Conservation (phyloP, 2,888 invertebrate genomes). For the Chelonus formosanus region DNA sequence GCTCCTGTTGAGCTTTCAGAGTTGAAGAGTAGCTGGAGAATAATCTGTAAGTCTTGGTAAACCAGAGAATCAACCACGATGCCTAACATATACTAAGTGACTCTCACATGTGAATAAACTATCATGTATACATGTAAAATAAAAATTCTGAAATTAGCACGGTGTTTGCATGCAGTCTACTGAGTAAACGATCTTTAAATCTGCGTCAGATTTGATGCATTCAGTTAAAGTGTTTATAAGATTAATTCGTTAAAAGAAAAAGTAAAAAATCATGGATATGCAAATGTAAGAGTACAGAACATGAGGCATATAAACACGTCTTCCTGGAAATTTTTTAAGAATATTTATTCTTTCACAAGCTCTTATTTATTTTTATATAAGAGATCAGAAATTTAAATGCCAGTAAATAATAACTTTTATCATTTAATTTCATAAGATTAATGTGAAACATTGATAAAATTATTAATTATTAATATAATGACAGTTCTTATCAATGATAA, state of each 20-base stretch:
- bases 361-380: too few species aligned
- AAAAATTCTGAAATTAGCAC: constrained; percentile 12
- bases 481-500: too few species aligned
- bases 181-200: constrained; percentile 23
- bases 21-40: too few species aligned
- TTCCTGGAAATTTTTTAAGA: constrained; percentile 3
- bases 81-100: too few species aligned
- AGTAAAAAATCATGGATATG: constrained; percentile 10
- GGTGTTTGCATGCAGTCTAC: neutral
- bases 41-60: too few species aligned
- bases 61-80: too few species aligned
- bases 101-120: too few species aligned
- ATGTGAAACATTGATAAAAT: too few species aligned
- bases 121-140: neutral
- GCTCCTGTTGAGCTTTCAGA: neutral
- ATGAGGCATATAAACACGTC: constrained; percentile 11
- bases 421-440: too few species aligned
- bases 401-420: too few species aligned
- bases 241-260: constrained; percentile 15
- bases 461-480: too few species aligned
- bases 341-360: neutral
- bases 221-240: constrained; percentile 29
- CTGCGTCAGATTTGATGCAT: constrained; percentile 22
- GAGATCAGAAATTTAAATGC: too few species aligned
- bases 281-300: constrained; percentile 3